Evolutionary conservation across 2,888 invertebrate species (phyloP).

Genomic region (Bibio marci): DNA sequence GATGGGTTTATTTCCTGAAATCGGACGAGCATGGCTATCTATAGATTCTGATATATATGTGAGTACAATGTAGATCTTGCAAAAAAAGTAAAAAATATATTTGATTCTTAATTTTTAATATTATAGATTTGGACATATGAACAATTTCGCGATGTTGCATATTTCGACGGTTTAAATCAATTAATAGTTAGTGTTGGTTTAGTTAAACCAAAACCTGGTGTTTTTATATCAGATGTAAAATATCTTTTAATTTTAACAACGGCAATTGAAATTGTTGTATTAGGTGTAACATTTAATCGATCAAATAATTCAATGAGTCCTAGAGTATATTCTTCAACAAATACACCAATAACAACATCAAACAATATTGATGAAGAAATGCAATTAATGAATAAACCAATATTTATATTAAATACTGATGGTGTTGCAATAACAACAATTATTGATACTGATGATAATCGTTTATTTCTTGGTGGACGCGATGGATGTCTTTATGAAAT

Average conservation of each 20-base stretch:
- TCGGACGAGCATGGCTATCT: slow-evolving; percentile 90
- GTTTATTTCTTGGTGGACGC: slow-evolving; percentile 88
- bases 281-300: slow-evolving; percentile 27
- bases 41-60: slow-evolving; percentile 96
- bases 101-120: background rate
- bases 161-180: slow-evolving; percentile 89
- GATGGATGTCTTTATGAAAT: slow-evolving; percentile 93
- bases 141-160: slow-evolving; percentile 86
- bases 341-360: slow-evolving; percentile 11
- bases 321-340: background rate
- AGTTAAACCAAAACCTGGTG: slow-evolving; percentile 70
- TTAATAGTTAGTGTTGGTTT: slow-evolving; percentile 87
- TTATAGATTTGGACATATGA: slow-evolving; percentile 74
- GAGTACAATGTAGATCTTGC: slow-evolving; percentile 4
- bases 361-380: slow-evolving; percentile 45
- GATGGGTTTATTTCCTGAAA: slow-evolving; percentile 95
- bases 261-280: slow-evolving; percentile 72
- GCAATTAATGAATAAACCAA: slow-evolving; percentile 85
- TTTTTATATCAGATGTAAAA: slow-evolving; percentile 81
- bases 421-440: slow-evolving; percentile 71
- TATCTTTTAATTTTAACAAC: slow-evolving; percentile 84
- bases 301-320: slow-evolving; percentile 16
- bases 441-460: slow-evolving; percentile 60
- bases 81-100: too few relatives aligned
- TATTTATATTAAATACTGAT: slow-evolving; percentile 82